Evolutionary conservation across 1,140 invertebrate species (phyloP).

Genomic region (Chironomus striatipennis): DNA sequence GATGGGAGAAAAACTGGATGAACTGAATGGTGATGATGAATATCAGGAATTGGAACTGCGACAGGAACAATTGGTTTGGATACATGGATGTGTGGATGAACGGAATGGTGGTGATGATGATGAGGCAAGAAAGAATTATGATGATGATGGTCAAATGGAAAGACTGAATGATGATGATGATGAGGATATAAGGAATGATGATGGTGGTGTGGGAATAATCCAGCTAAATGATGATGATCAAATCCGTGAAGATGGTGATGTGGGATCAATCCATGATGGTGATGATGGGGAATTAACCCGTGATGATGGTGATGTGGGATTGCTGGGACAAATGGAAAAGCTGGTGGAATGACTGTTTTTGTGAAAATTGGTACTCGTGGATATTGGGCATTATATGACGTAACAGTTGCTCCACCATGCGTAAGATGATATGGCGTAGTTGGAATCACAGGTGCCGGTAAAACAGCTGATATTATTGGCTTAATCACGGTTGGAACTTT

Average conservation of each 20-base stretch:
- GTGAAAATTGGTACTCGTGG: neutral
- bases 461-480: neutral
- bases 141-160: neutral
- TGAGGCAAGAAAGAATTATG: neutral
- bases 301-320: neutral
- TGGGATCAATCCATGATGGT: no score
- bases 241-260: no score
- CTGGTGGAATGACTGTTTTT: neutral
- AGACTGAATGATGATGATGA: neutral
- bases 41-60: neutral
- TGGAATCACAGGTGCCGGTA: neutral
- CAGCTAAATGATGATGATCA: no score
- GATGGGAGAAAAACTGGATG: neutral
- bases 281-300: no score
- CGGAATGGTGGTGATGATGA: neutral
- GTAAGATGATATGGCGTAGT: neutral
- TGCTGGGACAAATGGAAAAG: neutral
- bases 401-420: neutral
- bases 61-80: constrained; percentile 14
- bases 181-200: neutral
- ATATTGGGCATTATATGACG: neutral
- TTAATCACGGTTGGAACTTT: neutral
- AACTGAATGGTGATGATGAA: neutral
- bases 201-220: neutral
- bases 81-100: neutral